Percentiles rank a stretch among this genome's conserved stretches.
phyloP scores from a whole-genome alignment of 2,888 invertebrate genomes.

The Hypomecis punctinalis region DNA sequence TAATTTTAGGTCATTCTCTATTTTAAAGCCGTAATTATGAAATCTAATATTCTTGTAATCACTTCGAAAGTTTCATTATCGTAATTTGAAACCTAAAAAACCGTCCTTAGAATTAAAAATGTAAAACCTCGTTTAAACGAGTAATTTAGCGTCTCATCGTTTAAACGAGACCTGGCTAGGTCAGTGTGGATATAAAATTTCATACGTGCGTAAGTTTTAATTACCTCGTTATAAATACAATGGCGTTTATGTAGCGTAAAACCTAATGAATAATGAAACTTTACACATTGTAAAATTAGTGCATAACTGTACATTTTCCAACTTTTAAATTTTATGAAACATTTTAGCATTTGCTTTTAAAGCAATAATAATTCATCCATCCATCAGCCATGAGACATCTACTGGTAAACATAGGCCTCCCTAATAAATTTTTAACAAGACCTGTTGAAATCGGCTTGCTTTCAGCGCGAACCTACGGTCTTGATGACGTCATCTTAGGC shows the following conservation, averaged over 20 bases:
- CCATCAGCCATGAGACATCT: too few relatives aligned
- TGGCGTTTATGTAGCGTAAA: conserved; percentile 12
- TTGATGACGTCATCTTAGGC: too few relatives aligned
- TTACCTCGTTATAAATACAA: conserved; percentile 11
- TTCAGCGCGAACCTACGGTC: too few relatives aligned
- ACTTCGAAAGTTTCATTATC: background rate
- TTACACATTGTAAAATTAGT: too few relatives aligned
- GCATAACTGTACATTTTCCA: too few relatives aligned
- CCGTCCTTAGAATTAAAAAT: background rate
- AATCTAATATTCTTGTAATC: background rate
- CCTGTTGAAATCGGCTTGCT: too few relatives aligned
- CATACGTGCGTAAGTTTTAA: conserved; percentile 12
- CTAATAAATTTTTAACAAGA: too few relatives aligned
- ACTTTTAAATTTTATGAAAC: too few relatives aligned
- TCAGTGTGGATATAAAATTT: conserved; percentile 4
- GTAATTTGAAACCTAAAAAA: background rate
- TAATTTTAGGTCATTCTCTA: too few relatives aligned
- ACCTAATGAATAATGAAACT: background rate
- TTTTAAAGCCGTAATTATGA: background rate
- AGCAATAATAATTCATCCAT: too few relatives aligned
- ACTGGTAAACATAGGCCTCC: too few relatives aligned
- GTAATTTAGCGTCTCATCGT: background rate
- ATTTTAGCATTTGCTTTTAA: too few relatives aligned
- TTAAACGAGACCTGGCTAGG: background rate
- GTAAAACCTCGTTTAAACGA: conserved; percentile 4